Percentiles rank a stretch among this genome's conserved stretches.
Evolutionary conservation across 2,888 invertebrate genomes (phyloP).

Genomic region (Drosophila barbarae): DNA sequence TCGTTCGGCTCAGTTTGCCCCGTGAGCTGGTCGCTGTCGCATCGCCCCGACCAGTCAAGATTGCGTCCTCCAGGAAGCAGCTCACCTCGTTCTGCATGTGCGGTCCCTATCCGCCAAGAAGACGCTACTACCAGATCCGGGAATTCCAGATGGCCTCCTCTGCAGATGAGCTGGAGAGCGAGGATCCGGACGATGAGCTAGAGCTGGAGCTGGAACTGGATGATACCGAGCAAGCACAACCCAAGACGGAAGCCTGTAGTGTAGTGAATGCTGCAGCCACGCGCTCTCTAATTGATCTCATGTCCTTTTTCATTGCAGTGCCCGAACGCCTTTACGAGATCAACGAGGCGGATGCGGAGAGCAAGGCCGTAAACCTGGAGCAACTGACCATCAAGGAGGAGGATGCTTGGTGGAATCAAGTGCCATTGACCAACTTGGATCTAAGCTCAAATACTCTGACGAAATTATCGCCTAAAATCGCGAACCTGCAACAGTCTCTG

Average conservation of each 20-base stretch:
- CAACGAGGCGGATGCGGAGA: constrained; percentile 84
- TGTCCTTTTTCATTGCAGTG: constrained; percentile 80
- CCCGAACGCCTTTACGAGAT: constrained; percentile 88
- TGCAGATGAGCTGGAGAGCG: constrained; percentile 71
- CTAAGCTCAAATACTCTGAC: constrained; percentile 87
- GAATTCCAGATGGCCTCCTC: constrained; percentile 75
- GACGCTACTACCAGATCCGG: constrained; percentile 74
- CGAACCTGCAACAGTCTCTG: constrained; percentile 84
- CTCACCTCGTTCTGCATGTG: constrained; percentile 77
- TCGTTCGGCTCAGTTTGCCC: constrained; percentile 50
- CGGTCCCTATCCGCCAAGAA: constrained; percentile 74
- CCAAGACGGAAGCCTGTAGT: constrained; percentile 50
- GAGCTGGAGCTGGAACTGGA: constrained; percentile 59
- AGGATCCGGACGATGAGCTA: constrained; percentile 69
- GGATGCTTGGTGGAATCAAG: constrained; percentile 91
- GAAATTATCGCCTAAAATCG: constrained; percentile 84
- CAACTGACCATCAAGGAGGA: constrained; percentile 80
- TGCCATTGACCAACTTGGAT: constrained; percentile 88
- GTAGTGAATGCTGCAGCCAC: constrained; percentile 2
- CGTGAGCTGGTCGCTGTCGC: constrained; percentile 37
- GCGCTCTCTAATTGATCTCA: constrained; percentile 28
- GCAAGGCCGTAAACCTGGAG: constrained; percentile 81
- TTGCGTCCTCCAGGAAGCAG: constrained; percentile 75
- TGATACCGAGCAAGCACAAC: constrained; percentile 36
- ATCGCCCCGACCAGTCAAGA: constrained; percentile 67